Evolutionary conservation across 1,140 invertebrate genomes (phyloP), one percentile per base, ranked within the genome.

Genomic region (Asobara japonica): DNA sequence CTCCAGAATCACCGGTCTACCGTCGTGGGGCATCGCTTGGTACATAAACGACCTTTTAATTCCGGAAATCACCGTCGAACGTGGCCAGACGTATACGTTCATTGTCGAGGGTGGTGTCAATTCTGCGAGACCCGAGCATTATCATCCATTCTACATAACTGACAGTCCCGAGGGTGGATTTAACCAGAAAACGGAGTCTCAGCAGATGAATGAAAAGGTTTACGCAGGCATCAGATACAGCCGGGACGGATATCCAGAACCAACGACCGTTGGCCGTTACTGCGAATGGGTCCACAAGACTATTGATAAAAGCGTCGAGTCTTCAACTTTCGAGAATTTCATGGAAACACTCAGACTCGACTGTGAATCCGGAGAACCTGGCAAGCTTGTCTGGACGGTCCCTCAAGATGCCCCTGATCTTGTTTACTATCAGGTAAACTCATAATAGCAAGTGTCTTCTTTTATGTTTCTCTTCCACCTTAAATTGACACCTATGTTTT

Each of bases 81-180:
- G 96, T 70, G 96, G 96, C 29, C 89, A 93, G 84, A 97, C 93
- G 0, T 98, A 98, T 86, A 94, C 93, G 41, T 98, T 97, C 81
- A 87, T 91, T 13, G 91, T 96, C 0, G 94, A 96, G 87, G 94
- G 94, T 74, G 95, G 95, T 76, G 90, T 91, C 65, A 90, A 93
- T 79, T 84, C 89, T 33, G 86, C 89, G 18, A 91, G 92, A 82
- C 91, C 91, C 22, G 91, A 92, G 29, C 93, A 93, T 78, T 97
- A 96, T 85, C 96, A 98, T 88, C 97, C 97, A 11, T 92, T 98
- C 79, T 98, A 98, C 85, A 96, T 98, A 77, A 97, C 96, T 10
- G 92, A 94, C 78, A 96, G 92, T 25, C 86, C 89, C 0, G 93
- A 96, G 82, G 96, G 96, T 56, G 96, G 95, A 2, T 95, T 92